Base-by-base conservation (phyloP, 2,797 vertebrate species). In the Micropoecilia bifurca region DNA sequence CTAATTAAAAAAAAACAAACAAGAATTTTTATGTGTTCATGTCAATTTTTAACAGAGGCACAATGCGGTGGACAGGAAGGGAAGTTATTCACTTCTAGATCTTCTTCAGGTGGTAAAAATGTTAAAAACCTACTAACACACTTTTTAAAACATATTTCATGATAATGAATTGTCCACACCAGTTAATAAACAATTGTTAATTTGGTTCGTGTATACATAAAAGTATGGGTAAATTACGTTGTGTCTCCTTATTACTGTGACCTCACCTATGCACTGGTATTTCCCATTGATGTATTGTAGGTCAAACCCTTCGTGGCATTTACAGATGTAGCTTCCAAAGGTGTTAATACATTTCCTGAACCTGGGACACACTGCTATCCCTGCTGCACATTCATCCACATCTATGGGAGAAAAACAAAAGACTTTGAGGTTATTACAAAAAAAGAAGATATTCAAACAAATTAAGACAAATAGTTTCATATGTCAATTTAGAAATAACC, bases 301-400 rank as follows among this genome's bases (percentile, higher is more conserved):
- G 91, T 99, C 97, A 25, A 98, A 99, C 76, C 99, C 99, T 75
- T 97, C 94, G 0, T 97, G 97, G 78, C 99, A 99, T 83, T 97
- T 99, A 97, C 99, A 99, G 92, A 99, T 95, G 94, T 99, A 99
- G 91, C 98, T 99, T 63, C 99, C 98, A 0, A 99, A 99, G 1
- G 98, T 99, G 94, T 99, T 99, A 91, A 98, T 93, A 3, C 99
- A 99, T 89, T 99, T 97, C 85, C 98, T 96, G 89, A 97, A 97
- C 30, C 96, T 92, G 2, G 99, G 98, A 83, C 99, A 99, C 80
- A 96, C 92, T 0, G 95, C 97, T 71, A 96, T 96, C 45, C 98
- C 97, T 6, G 96, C 90, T 3, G 96, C 95, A 83, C 99, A 99
- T 85, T 99, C 99, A 82, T 99, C 98, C 76, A 99, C 95, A 85